A percentile compares a stretch with the other conserved stretches of the same genome.
Evolutionary conservation across 2,797 vertebrate genomes (phyloP).

Genomic region (Chiroxiphia lanceolata): DNA sequence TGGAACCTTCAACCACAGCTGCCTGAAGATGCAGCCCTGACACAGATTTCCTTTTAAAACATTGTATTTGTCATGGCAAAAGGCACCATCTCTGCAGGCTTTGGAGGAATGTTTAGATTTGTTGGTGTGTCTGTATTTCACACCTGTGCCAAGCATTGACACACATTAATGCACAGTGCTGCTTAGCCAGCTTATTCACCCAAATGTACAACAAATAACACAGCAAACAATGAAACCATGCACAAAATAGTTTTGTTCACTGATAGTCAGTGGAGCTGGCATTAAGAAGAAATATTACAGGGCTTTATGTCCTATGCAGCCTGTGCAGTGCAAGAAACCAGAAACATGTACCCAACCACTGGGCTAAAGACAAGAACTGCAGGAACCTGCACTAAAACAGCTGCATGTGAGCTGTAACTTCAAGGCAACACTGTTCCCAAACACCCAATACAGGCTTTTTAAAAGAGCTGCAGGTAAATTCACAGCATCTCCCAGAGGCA

Average conservation of each 20-base stretch:
- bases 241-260: not conserved
- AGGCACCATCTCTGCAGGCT: not conserved
- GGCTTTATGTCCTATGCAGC: not conserved
- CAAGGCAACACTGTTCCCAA: not conserved
- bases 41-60: not conserved
- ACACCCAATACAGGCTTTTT: not conserved
- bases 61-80: not conserved
- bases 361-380: not conserved
- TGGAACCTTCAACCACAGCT: not conserved
- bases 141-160: not conserved
- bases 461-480: not conserved
- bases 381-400: not conserved
- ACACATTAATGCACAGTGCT: not conserved
- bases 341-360: rapidly evolving
- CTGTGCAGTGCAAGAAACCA: not conserved
- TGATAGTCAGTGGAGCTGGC: not conserved
- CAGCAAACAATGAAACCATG: not conserved
- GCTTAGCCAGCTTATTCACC: not conserved
- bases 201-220: not conserved
- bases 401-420: rapidly evolving
- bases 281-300: not conserved
- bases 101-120: not conserved
- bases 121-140: not conserved
- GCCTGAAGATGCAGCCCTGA: not conserved
- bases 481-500: not conserved